These are phyloP conservation scores for Neuroscelio doddi DNA, from an alignment of 2,888 invertebrate species.

Conservation along the genomic window DNA sequence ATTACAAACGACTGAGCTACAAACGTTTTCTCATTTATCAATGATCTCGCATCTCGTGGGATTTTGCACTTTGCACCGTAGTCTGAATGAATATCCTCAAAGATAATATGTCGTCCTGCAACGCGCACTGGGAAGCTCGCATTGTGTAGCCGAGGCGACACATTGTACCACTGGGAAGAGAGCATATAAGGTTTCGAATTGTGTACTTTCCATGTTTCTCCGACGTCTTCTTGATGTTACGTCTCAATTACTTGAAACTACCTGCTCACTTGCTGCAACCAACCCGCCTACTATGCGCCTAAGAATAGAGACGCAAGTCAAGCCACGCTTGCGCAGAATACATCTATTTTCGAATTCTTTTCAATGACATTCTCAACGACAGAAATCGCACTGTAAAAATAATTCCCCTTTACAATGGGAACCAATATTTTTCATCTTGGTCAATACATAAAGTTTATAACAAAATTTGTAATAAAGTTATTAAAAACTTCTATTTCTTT, in stretches of 20 bases:
- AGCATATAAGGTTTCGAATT: constrained; percentile 55
- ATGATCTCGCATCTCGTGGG: constrained; percentile 19
- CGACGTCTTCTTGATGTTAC: constrained; percentile 40
- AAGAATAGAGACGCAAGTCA: constrained; percentile 40
- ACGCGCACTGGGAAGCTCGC: constrained; percentile 15
- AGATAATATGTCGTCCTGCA: constrained; percentile 23
- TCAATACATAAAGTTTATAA: no score
- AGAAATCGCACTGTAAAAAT: constrained; percentile 36
- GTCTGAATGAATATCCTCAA: constrained; percentile 44
- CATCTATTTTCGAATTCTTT: constrained; percentile 25
- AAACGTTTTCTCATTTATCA: constrained; percentile 2
- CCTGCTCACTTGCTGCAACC: constrained; percentile 40
- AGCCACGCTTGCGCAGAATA: constrained; percentile 29
- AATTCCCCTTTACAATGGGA: constrained; percentile 24
- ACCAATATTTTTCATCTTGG: constrained; percentile 29
- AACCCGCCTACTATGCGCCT: constrained; percentile 21
- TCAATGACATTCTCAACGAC: constrained; percentile 23
- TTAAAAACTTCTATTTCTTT: no score
- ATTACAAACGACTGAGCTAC: no score
- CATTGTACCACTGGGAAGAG: constrained; percentile 49
- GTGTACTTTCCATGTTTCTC: constrained; percentile 15
- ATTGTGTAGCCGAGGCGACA: constrained; percentile 29
- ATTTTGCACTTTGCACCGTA: constrained; percentile 31
- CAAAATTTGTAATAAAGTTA: no score
- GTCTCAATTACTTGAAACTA: constrained; percentile 64